These are phyloP conservation scores for Rhinopomastus cyanomelas DNA, from an alignment of 2,113 vertebrate genomes.

Conservation along the genomic window DNA sequence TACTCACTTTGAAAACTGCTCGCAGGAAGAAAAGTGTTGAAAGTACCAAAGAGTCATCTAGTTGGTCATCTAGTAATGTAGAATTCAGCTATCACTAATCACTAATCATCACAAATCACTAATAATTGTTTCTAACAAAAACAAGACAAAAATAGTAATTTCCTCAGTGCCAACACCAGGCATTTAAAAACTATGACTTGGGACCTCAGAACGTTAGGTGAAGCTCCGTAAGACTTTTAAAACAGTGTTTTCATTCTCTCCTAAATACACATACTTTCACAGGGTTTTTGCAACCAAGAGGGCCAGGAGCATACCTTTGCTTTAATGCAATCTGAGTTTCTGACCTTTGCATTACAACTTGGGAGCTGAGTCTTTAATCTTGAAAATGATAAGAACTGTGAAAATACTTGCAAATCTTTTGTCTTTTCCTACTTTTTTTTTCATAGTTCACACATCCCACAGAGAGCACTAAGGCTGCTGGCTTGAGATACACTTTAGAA, in stretches of 20 bases:
- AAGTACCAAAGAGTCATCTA: background rate
- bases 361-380: background rate
- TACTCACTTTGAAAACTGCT: background rate
- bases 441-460: background rate
- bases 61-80: background rate
- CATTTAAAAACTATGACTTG: background rate
- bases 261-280: background rate
- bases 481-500: background rate
- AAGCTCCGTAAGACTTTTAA: background rate
- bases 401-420: background rate
- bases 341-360: rapidly evolving
- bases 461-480: background rate
- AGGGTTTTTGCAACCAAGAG: background rate
- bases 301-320: rapidly evolving
- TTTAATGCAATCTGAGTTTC: background rate
- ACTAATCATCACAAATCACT: background rate
- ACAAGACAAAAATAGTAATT: background rate
- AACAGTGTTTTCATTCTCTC: background rate
- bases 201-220: background rate
- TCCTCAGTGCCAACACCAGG: rapidly evolving
- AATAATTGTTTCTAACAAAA: background rate
- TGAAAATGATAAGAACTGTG: background rate
- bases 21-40: background rate
- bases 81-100: background rate
- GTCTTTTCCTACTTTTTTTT: background rate